Percentiles rank a stretch among this genome's conserved stretches.
Evolutionary conservation across 2,113 vertebrate genomes (phyloP).

Genomic region (Carassius carassius): DNA sequence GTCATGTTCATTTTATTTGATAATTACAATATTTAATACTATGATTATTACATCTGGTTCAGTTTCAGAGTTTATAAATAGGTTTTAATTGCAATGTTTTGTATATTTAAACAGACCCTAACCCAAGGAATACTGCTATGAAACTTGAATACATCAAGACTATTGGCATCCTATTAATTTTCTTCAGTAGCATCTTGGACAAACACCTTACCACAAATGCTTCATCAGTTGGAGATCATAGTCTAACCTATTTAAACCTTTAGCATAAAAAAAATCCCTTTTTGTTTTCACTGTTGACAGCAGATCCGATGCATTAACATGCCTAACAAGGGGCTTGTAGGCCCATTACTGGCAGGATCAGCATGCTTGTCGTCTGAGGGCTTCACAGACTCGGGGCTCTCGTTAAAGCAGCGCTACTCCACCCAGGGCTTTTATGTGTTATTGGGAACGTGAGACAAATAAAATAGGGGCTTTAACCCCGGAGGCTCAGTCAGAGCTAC

Average conservation of each 20-base stretch:
- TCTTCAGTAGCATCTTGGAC: background rate
- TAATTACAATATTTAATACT: background rate
- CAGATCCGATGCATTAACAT: constrained; percentile 27
- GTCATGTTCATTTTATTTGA: background rate
- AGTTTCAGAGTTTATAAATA: constrained; percentile 11
- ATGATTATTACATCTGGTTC: constrained; percentile 6
- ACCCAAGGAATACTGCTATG: background rate
- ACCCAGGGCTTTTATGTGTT: constrained; percentile 46
- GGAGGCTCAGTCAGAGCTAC: constrained; percentile 13
- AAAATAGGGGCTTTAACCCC: constrained; percentile 30
- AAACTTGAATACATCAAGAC: background rate
- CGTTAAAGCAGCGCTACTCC: constrained; percentile 29
- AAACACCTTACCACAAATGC: background rate
- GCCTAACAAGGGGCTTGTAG: constrained; percentile 23
- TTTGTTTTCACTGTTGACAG: constrained; percentile 20
- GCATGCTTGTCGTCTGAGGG: background rate
- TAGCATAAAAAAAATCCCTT: background rate
- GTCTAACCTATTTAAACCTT: background rate
- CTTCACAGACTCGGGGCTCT: constrained; percentile 37
- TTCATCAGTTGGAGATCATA: background rate
- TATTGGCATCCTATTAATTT: background rate
- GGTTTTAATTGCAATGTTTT: background rate
- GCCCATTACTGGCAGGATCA: constrained; percentile 30
- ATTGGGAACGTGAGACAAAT: constrained; percentile 44
- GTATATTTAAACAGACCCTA: background rate